Percentiles rank a stretch among this genome's conserved stretches.
phyloP scores from a whole-genome alignment of 2,888 invertebrate genomes.

The Leptinotarsa peninsularis region DNA sequence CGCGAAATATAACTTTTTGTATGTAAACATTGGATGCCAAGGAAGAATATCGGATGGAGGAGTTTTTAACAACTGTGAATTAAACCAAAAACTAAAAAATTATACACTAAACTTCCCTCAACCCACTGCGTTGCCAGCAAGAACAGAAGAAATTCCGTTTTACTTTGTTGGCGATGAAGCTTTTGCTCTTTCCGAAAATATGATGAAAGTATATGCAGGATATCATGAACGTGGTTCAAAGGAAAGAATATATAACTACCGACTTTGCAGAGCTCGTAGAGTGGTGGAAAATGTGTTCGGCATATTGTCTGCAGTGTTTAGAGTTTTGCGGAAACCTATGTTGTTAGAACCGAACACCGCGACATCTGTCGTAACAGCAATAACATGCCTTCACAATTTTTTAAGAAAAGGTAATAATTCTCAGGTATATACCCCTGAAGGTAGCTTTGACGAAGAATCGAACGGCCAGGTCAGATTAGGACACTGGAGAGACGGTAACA shows the following conservation, averaged over 20 bases:
- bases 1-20: slow-evolving; percentile 6
- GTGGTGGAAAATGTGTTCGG: slow-evolving; percentile 18
- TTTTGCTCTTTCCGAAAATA: slow-evolving; percentile 38
- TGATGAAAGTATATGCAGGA: slow-evolving; percentile 48
- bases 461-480: background rate
- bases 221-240: slow-evolving; percentile 33
- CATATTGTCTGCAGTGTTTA: slow-evolving; percentile 30
- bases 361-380: background rate
- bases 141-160: slow-evolving; percentile 1
- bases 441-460: slow-evolving; percentile 1
- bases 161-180: slow-evolving; percentile 33
- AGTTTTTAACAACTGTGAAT: slow-evolving; percentile 27
- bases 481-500: background rate
- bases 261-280: slow-evolving; percentile 31
- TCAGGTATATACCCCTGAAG: background rate
- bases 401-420: background rate
- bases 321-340: slow-evolving; percentile 36
- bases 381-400: background rate
- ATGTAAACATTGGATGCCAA: slow-evolving; percentile 7
- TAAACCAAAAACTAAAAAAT: background rate
- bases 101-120: background rate
- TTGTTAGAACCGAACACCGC: slow-evolving; percentile 32
- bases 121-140: slow-evolving; percentile 1
- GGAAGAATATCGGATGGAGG: slow-evolving; percentile 32
- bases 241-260: slow-evolving; percentile 49